phyloP scores from a whole-genome alignment of 2,113 vertebrate species.

The Loxodonta africana region DNA sequence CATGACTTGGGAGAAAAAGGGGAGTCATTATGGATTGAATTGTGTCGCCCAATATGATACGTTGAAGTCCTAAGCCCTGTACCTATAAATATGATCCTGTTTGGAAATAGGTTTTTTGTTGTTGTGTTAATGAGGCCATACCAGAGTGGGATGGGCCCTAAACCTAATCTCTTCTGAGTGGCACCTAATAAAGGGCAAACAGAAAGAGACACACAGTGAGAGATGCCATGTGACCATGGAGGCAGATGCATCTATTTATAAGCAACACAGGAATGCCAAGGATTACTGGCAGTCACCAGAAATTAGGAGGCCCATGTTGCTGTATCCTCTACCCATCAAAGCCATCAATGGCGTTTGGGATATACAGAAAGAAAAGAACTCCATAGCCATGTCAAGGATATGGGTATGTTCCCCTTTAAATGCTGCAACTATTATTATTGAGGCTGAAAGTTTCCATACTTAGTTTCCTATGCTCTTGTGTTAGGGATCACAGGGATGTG shows the following conservation, averaged over 20 bases:
- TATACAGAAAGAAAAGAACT: background rate
- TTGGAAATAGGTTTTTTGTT: no score
- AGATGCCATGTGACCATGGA: background rate
- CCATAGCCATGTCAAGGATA: background rate
- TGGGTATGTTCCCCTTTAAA: background rate
- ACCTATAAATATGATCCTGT: no score
- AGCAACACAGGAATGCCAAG: background rate
- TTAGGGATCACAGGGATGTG: background rate
- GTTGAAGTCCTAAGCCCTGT: no score
- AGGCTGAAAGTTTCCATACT: background rate
- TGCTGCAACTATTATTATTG: background rate
- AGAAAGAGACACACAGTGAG: background rate
- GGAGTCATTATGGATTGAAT: background rate
- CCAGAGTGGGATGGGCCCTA: no score
- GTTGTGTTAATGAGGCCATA: no score
- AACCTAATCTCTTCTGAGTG: no score
- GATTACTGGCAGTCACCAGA: background rate
- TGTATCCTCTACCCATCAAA: background rate
- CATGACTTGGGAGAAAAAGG: background rate
- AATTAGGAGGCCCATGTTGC: background rate
- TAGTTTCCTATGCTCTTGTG: background rate
- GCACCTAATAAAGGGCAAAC: no score
- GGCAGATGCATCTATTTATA: background rate
- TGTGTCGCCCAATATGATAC: no score
- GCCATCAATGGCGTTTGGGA: background rate